Percentiles rank a stretch among this genome's conserved stretches.
These are phyloP conservation scores for Actinopyga echinites DNA, from an alignment of 53 echinoderm and acorn worm species.

Conservation along the genomic window DNA sequence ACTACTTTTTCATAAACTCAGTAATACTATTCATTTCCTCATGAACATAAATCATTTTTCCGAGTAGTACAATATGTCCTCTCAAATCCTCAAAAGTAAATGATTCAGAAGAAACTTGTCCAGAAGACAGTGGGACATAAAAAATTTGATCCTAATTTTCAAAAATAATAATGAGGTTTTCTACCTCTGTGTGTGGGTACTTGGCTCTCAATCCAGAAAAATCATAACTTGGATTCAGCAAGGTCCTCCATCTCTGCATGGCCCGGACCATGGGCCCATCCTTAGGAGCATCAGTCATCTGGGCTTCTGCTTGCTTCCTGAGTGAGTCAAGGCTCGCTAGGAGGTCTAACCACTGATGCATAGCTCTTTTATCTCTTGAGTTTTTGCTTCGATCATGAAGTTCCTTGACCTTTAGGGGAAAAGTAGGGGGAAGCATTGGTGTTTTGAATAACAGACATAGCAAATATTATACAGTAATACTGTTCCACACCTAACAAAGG, in stretches of 20 bases:
- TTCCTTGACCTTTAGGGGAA: constrained; percentile 62
- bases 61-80: too few species aligned
- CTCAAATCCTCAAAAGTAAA: too few species aligned
- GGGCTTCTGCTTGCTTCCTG: constrained; percentile 26
- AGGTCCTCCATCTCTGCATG: constrained; percentile 72
- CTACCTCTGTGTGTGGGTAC: constrained; percentile 98
- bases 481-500: too few species aligned
- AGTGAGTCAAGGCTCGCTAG: constrained; percentile 60
- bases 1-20: too few species aligned
- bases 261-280: constrained; percentile 64
- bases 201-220: constrained; percentile 79
- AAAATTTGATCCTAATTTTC: too few species aligned
- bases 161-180: too few species aligned
- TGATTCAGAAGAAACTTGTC: too few species aligned
- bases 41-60: too few species aligned
- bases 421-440: neutral
- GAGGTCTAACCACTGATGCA: constrained; percentile 93
- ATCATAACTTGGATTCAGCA: constrained; percentile 82
- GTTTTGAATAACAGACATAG: neutral
- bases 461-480: too few species aligned
- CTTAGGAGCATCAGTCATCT: constrained; percentile 18
- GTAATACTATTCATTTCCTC: too few species aligned
- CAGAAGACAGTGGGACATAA: too few species aligned
- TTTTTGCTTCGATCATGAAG: constrained; percentile 85
- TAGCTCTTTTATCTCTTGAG: constrained; percentile 83